Evolutionary conservation across 2,888 invertebrate genomes (phyloP), one percentile per base, ranked within the genome.

Genomic region (Diaphora mendica): DNA sequence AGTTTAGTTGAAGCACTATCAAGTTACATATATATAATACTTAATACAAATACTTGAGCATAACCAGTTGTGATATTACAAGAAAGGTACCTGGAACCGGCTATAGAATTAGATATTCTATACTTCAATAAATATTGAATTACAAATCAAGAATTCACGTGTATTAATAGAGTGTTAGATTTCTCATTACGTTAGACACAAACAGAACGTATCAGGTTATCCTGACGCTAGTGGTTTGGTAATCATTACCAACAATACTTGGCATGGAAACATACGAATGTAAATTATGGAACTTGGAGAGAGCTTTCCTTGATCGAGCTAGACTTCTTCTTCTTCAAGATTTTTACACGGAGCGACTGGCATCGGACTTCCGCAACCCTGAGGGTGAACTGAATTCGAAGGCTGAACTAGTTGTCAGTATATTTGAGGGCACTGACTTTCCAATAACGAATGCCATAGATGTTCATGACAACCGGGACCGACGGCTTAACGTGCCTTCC

Each of bases 181-280:
- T 62, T 62, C 62, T 30, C 62, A 62, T 62, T 30, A 30, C 30
- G 62, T 62, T 62, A 30, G 30, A 62, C 15, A 62, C 26, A 13
- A 62, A 30, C 30, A 17, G 30, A 62, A 62, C 2, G 13, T 26
- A 59, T 65, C 65, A 39, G 39, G 39, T 65, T 65, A 39, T n/a
- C 39, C 20, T 65, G n/a, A 33, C 65, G 23, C n/a, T 3, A 66
- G 65, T 66, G 65, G 42, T n/a, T 66, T 66, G 42, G 65, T 66
- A 66, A n/a, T 42, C n/a, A 15, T 26, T n/a, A n/a, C 42, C 17
- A 17, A 15, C 15, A 62, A 30, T 30, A 30, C 42, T 66, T 66
- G 17, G 42, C 13, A 39, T 66, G 26, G 42, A 66, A 66, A 66
- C 65, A 66, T 66, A 66, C 64, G 64, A 39, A 20, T 26, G 13